A percentile compares a stretch with the other conserved stretches of the same genome.
phyloP scores from a whole-genome alignment of 2,113 vertebrate species.

The Psammodynastes pulverulentus region DNA sequence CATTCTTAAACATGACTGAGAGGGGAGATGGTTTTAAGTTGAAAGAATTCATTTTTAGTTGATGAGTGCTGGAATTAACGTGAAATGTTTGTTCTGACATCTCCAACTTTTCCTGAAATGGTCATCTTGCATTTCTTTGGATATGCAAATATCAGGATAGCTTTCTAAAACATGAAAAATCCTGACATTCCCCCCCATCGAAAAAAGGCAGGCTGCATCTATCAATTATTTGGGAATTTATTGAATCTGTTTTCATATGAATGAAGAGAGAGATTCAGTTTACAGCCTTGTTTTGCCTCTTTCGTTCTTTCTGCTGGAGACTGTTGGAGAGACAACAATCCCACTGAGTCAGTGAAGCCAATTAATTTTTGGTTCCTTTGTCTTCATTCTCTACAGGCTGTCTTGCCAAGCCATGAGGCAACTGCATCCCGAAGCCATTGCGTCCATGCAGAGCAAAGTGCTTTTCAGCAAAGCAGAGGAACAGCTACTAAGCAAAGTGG shows the following conservation, averaged over 20 bases:
- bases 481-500: conserved; percentile 84
- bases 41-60: not conserved
- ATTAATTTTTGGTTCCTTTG: not conserved
- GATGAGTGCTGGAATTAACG: not conserved
- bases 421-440: conserved; percentile 93
- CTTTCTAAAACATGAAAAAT: not conserved
- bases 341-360: not conserved
- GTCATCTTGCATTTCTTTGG: not conserved
- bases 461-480: conserved; percentile 93
- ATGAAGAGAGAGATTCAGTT: not conserved
- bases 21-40: not conserved
- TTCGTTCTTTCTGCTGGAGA: not conserved
- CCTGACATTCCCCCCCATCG: not conserved
- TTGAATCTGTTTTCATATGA: not conserved
- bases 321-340: not conserved
- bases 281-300: not conserved
- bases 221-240: not conserved
- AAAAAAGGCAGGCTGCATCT: not conserved
- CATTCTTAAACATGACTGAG: not conserved
- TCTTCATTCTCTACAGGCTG: conserved; percentile 64
- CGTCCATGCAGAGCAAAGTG: conserved; percentile 93
- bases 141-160: not conserved
- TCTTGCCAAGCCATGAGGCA: conserved; percentile 96
- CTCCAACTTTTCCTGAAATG: not conserved
- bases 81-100: not conserved